Evolutionary conservation across 1,140 invertebrate genomes (phyloP), one percentile per base, ranked within the genome.

Genomic region (Wasmannia auropunctata): DNA sequence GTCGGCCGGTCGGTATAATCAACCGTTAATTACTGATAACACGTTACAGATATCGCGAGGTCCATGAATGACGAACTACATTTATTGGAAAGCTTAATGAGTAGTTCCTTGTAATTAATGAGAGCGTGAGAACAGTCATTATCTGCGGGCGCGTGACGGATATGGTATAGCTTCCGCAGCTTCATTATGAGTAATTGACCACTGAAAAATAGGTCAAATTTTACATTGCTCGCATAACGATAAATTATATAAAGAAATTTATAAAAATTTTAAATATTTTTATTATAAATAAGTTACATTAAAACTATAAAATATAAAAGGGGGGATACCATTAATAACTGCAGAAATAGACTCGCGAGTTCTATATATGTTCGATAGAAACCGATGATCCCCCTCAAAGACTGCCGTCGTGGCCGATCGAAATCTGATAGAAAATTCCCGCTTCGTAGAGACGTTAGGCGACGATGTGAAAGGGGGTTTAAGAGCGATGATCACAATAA

Each of bases 1-100:
- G 16, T 34, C 62, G 14, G 34, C 16, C 63, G 63, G 69, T 56
- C 62, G 49, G 34, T 40, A 67, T 54, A 80, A 40, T 69, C 62
- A 69, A 80, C n/a, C 34, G 49, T 80, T 80, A 80, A 80, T 80
- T 67, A 80, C 43, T 22, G 62, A 67, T 80, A 72, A 54, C n/a
- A 22, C 14, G 31, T 67, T 67, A 80, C 43, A 25, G 60, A 65
- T 51, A 79, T 51, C 28, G 60, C 6, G 10, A 22, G 10, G 6
- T 37, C 16, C 16, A 63, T 8, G 62, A 49, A 54, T 22, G 25
- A 60, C 60, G 3, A 49, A 43, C 8, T 19, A 62, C 3, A 14
- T 51, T 79, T 65, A 51, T 79, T 62, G 14, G n/a, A 51, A 37
- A 31, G 37, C 11, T 43, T 77, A 40, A 77, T 77, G 19, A 77